Base-by-base conservation (phyloP, 2,888 invertebrate species). In the Lobophora halterata region DNA sequence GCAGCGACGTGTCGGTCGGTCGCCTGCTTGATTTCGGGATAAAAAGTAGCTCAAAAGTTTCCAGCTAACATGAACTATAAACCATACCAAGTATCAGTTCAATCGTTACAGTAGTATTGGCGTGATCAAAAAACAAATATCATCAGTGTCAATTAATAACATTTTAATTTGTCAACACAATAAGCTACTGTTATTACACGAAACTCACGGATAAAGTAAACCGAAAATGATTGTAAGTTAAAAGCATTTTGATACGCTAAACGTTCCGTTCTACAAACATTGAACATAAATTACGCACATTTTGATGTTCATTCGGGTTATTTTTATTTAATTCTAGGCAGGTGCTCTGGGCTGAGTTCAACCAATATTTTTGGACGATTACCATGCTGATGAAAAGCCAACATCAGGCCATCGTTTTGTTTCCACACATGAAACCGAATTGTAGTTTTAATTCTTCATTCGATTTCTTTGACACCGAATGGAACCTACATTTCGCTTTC, bases 351-450 rank as follows among this genome's bases (percentile, higher is more conserved):
- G 66, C 67, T 66, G 67, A 70, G 71, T 75, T 61, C 73, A 60
- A 59, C 69, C 79, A 76, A 82, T 85, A 83, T 86, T 87, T 83
- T 86, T 82, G 69, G 69, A 79, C 81, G 82, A 85, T 87, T 87
- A 83, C 71, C 83, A 85, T 87, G 75, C 76, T 86, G 83, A 87
- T 87, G 85, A 82, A 86, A 87, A 77, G 81, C 79, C 78, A 87
- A 87, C 85, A 87, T 64, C 65, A 68, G 69, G 63, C 69, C 68
- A 68, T 58, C 37, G 61, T 57, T 49, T 57, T 59, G 65, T 65
- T 64, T 55, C 63, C 57, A 65, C 60, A 66, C 59, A 65, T 55
- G 60, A 34, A 49, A 36, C 28, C 54, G 57, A 55, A 54, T 50
- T 59, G 40, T 62, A 68, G 65, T 72, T 74, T 73, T 74, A 77